Evolutionary conservation across 1,140 invertebrate genomes (phyloP), one percentile per base, ranked within the genome.

Genomic region (Cardiocondyla obscurior): DNA sequence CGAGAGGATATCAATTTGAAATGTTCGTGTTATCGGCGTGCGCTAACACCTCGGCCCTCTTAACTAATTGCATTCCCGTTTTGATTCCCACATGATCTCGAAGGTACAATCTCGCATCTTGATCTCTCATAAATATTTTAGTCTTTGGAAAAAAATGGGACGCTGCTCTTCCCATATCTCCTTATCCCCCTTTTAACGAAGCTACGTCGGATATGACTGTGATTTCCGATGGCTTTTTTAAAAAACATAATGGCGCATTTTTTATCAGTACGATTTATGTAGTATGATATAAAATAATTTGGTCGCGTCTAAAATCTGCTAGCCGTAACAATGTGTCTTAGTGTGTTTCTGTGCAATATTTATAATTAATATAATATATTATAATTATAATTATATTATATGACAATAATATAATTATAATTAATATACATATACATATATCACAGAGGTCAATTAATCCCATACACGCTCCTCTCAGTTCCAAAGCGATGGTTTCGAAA

Each of bases 401-500:
- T n/a, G n/a, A n/a, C n/a, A n/a, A n/a, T n/a, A n/a, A n/a, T n/a
- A n/a, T n/a, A n/a, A n/a, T n/a, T n/a, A n/a, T n/a, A n/a, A n/a
- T n/a, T n/a, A n/a, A 83, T 88, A 69, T 53, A 69, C 83, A 82
- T 89, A 82, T 79, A 88, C 82, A 65, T 89, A 89, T 90, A 90
- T 90, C 90, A 90, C 90, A 90, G 90, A 90, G 82, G 84, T 90
- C 65, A 87, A 89, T 62, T 84, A 89, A 90, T 89, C 87, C 88
- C 65, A 70, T 65, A 81, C 82, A 70, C 85, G 62, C 73, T 42
- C 60, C 70, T 72, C 60, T 49, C 46, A 57, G 39, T 46, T 55
- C 39, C 82, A 67, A 70, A 74, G 88, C 70, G 69, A 87, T 85
- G 55, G 49, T 84, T 88, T 82, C 62, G 81, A 90, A 90, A 90